phyloP scores from a whole-genome alignment of 2,888 invertebrate genomes.

The Amblyteles armatorius region DNA sequence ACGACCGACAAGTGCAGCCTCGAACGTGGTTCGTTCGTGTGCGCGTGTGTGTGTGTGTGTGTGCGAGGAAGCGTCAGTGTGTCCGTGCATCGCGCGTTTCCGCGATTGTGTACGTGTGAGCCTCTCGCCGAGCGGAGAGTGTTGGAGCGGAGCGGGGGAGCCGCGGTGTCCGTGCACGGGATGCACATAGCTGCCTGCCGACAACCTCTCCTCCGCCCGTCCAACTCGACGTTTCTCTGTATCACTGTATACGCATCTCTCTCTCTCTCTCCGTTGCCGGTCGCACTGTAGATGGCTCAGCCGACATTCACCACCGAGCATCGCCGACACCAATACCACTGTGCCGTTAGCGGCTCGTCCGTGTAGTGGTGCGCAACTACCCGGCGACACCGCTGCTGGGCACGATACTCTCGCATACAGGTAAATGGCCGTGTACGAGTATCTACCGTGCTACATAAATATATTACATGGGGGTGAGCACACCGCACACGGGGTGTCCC shows the following conservation, averaged over 20 bases:
- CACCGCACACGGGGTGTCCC: conserved; percentile 74
- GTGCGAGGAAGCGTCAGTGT: conserved; percentile 21
- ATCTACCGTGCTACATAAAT: conserved; percentile 76
- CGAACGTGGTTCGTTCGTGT: conserved; percentile 12
- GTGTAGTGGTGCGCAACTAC: neutral
- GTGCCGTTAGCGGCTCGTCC: neutral
- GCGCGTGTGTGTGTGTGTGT: conserved; percentile 10
- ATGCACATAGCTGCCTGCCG: conserved; percentile 74
- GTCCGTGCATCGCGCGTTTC: conserved; percentile 57
- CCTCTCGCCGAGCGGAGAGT: conserved; percentile 49
- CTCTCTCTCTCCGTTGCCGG: neutral
- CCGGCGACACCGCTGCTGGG: neutral
- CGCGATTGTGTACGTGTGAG: conserved; percentile 71
- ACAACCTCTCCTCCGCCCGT: conserved; percentile 66
- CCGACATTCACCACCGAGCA: conserved; percentile 53
- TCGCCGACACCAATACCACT: conserved; percentile 40
- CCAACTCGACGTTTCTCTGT: conserved; percentile 35
- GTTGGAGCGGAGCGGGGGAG: neutral
- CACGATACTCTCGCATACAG: conserved; percentile 65
- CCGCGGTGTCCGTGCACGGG: conserved; percentile 65
- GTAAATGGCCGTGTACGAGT: conserved; percentile 75
- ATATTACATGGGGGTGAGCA: conserved; percentile 75
- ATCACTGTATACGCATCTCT: neutral
- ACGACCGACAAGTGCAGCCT: conserved; percentile 80
- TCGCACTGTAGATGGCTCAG: neutral